Evolutionary conservation across 2,888 invertebrate species (phyloP), one percentile per base, ranked within the genome.

Genomic region (Toxonevra muliebris): DNA sequence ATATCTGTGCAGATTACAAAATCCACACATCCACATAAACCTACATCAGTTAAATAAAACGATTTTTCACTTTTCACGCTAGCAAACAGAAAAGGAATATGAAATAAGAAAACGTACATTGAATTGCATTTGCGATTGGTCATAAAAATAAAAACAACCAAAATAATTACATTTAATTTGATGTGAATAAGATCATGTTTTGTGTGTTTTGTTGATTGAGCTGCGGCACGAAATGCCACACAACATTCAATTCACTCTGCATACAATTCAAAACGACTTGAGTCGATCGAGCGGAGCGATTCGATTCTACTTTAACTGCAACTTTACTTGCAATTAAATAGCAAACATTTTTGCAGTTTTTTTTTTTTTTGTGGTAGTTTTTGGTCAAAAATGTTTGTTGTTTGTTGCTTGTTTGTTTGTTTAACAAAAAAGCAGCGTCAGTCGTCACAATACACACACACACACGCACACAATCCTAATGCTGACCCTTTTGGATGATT

Each of bases 181-280:
- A 69, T 55, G 66, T 66, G 66, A 69, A 66, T 65, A 67, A 61
- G 66, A 66, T 61, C 65, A 43, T 43, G 60, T 53, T 55, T 64
- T 70, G 69, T 67, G 61, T 70, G 68, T 70, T 70, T 70, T 70
- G 66, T 64, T 70, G 70, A 70, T 70, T 70, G 68, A 55, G 60
- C 61, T 52, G 54, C 54, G 61, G 70, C 68, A 70, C 66, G 70
- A 67, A 70, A 67, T 60, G 15, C 55, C 62, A 43, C 65, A 65
- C 65, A 65, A 59, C 65, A 59, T 52, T 65, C 66, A 54, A 52
- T 43, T 54, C 30, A 54, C 62, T 50, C 19, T 52, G 30, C 12
- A 41, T 3, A 4, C 48, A 48, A 48, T 48, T 13, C 48, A 5
- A 48, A n/a, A 11, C 48, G 48, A 48, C 15, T 13, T 4, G n/a